Evolutionary conservation across 1,140 invertebrate species (phyloP).

Genomic region (Pomacea maculata): DNA sequence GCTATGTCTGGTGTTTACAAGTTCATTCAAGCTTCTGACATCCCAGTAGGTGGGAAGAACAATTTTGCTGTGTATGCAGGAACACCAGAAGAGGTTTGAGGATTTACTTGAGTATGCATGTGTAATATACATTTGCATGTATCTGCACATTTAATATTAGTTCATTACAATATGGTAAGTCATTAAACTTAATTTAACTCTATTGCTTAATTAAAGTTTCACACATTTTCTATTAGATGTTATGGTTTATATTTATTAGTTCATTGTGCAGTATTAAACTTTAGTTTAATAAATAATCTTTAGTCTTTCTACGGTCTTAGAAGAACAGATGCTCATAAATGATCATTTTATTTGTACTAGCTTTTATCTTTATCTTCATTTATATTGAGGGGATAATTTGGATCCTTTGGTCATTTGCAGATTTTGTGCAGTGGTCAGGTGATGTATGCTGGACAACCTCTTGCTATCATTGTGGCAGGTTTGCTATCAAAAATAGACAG

Average conservation of each 20-base stretch:
- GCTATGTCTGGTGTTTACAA: neutral
- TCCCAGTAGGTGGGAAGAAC: neutral
- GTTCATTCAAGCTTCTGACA: neutral
- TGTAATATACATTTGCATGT: neutral
- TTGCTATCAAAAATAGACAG: neutral
- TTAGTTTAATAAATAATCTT: neutral
- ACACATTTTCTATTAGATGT: neutral
- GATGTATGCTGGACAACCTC: constrained; percentile 67
- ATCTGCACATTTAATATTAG: neutral
- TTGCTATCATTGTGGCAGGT: constrained; percentile 67
- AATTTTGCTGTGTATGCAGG: constrained; percentile 1
- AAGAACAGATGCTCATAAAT: neutral
- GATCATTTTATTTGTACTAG: neutral
- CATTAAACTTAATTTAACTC: constrained; percentile 62
- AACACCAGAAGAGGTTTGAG: too few species aligned
- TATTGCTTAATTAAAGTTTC: constrained; percentile 44
- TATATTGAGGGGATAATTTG: neutral
- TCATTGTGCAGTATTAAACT: neutral
- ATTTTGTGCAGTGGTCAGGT: constrained; percentile 63
- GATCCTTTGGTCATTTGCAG: constrained; percentile 34
- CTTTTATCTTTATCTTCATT: neutral
- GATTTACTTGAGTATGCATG: too few species aligned
- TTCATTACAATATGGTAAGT: constrained; percentile 46
- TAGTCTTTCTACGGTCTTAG: neutral
- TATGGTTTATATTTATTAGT: neutral